A percentile compares a stretch with the other conserved stretches of the same genome.
These are phyloP conservation scores for Antigone vipio DNA, from an alignment of 2,113 vertebrate genomes.

Conservation along the genomic window DNA sequence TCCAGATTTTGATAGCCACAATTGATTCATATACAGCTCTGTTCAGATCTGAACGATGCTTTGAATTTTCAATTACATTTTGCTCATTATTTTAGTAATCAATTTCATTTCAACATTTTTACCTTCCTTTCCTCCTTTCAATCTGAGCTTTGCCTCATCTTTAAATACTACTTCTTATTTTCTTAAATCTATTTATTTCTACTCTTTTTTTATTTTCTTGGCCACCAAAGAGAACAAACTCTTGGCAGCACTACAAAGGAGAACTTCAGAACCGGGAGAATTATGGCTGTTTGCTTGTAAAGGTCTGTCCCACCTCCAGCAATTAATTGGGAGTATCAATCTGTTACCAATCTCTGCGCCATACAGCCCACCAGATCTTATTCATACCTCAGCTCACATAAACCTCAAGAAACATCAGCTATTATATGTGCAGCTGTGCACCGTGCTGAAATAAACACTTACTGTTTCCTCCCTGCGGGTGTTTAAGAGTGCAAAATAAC, in stretches of 20 bases:
- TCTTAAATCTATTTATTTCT: background rate
- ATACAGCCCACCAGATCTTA: background rate
- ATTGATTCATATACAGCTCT: background rate
- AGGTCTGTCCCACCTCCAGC: background rate
- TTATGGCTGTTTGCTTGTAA: background rate
- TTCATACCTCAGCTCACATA: background rate
- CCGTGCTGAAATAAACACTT: background rate
- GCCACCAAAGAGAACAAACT: background rate
- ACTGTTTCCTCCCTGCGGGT: background rate
- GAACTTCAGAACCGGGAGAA: background rate
- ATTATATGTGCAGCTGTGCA: background rate
- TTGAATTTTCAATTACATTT: background rate
- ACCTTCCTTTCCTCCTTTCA: background rate
- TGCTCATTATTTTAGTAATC: background rate
- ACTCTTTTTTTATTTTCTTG: background rate
- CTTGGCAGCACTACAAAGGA: background rate
- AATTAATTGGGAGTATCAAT: background rate
- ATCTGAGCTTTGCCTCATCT: background rate
- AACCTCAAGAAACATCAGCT: background rate
- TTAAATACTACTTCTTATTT: background rate
- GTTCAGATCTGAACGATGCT: background rate
- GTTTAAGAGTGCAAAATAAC: background rate
- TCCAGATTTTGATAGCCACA: background rate
- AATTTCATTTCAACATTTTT: background rate
- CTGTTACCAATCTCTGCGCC: background rate